Evolutionary conservation across 1,140 invertebrate genomes (phyloP).

Genomic region (Lucilia cuprina): DNA sequence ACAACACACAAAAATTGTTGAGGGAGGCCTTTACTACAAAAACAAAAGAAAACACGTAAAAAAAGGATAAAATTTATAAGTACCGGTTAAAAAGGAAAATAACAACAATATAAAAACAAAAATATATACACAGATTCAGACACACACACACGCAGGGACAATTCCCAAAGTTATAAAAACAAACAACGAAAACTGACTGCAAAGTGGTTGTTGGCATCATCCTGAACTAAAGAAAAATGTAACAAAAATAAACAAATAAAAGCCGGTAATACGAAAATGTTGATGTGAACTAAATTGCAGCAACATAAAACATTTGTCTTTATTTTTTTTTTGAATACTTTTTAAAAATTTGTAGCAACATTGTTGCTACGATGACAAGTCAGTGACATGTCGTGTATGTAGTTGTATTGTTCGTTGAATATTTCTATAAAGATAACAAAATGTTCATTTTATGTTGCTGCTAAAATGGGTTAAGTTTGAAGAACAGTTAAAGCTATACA

Average conservation of each 20-base stretch:
- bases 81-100: conserved; percentile 4
- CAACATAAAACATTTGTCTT: neutral
- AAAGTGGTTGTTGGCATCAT: neutral
- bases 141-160: neutral
- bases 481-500: too few species aligned
- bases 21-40: neutral
- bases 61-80: neutral
- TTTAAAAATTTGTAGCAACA: neutral
- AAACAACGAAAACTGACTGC: neutral
- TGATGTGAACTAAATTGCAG: neutral
- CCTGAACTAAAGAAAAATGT: neutral
- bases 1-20: conserved; percentile 1
- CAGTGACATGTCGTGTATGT: too few species aligned
- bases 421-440: too few species aligned
- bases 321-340: neutral
- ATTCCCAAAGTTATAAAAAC: neutral
- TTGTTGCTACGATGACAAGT: too few species aligned
- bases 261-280: neutral
- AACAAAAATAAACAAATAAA: neutral
- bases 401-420: too few species aligned
- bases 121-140: neutral
- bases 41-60: neutral
- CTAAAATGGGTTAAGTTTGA: too few species aligned
- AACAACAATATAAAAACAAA: neutral
- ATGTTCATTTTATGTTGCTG: too few species aligned